Base-by-base conservation (phyloP, 2,888 invertebrate species). In the Lysandra bellargus region DNA sequence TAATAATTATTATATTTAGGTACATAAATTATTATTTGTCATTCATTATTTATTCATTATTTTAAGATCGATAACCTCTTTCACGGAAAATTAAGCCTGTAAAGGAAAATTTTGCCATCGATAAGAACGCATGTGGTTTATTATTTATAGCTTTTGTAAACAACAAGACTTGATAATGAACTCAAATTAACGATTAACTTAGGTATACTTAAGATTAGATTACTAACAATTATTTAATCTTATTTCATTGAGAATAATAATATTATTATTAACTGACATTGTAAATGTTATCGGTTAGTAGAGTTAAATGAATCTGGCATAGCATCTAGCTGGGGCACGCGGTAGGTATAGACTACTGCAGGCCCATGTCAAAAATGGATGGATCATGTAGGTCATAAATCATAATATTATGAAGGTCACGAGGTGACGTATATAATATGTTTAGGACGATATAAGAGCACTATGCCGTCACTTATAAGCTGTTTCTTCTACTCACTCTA, bases 211-310 rank as follows among this genome's bases (percentile, higher is more conserved):
- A 49, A 9, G 1, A 64, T 40, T 17, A 3, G 37, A 57, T 61
- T 69, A 44, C 30, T 12, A 74, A n/a, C 72, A 33, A 77, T 76
- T 37, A 76, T 78, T 44, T 30, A 69, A 5, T 37, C 14, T 1
- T 53, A 69, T 77, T 74, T 30, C 7, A 73, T 81, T 78, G 1
- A 33, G 61, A 4, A 69, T 64, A 33, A 33, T 33, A 2, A 33
- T 2, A 33, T 2, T 2, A 64, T 64, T 64, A 57, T 57, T 7
- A 30, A 30, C 7, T 64, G 23, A 30, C 12, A 64, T 2, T 61
- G 40, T 40, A 6, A 6, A 40, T 6, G 7, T 40, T 6, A 40
- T 40, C 40, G 40, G 40, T 23, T 23, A 23, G 23, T 23, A 23
- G 23, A 23, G 23, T 23, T 23, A 23, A 23, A 23, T 23, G 23